phyloP scores from a whole-genome alignment of 2,797 vertebrate genomes.

The Scolopax rusticola region DNA sequence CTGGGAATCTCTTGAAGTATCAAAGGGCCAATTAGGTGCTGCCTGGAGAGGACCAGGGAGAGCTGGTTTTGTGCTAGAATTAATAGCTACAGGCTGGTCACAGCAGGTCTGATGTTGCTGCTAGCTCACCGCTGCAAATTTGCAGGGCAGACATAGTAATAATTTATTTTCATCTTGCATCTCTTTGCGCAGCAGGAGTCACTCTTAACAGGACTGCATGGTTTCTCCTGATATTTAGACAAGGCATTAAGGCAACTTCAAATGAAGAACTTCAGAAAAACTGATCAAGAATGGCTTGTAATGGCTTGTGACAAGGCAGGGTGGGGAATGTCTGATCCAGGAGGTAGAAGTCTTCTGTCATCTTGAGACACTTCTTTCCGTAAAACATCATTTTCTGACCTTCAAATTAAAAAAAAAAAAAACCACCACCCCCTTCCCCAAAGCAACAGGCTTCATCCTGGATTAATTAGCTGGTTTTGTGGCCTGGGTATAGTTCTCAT shows the following conservation, averaged over 20 bases:
- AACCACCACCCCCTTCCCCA: neutral
- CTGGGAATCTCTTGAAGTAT: conserved; percentile 23
- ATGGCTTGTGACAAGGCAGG: neutral
- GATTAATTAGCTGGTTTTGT: neutral
- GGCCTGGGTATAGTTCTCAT: neutral
- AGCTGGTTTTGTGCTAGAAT: neutral
- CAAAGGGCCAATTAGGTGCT: conserved; percentile 8
- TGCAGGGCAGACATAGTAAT: neutral
- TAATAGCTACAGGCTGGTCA: neutral
- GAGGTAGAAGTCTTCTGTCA: neutral
- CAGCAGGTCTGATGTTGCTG: conserved; percentile 9
- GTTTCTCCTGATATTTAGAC: neutral
- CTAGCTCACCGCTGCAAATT: conserved; percentile 2
- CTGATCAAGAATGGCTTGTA: neutral
- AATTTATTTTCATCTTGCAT: neutral
- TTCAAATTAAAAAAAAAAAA: neutral
- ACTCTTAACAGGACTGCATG: neutral
- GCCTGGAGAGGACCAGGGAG: neutral
- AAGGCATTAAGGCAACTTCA: neutral
- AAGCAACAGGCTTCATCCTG: neutral
- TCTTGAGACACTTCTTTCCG: too few species aligned
- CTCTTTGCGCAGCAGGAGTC: neutral
- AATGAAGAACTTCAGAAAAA: neutral
- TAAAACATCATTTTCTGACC: neutral
- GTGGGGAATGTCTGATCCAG: neutral